Base-by-base conservation (phyloP, 2,113 vertebrate genomes). In the Pterocles orientalis region DNA sequence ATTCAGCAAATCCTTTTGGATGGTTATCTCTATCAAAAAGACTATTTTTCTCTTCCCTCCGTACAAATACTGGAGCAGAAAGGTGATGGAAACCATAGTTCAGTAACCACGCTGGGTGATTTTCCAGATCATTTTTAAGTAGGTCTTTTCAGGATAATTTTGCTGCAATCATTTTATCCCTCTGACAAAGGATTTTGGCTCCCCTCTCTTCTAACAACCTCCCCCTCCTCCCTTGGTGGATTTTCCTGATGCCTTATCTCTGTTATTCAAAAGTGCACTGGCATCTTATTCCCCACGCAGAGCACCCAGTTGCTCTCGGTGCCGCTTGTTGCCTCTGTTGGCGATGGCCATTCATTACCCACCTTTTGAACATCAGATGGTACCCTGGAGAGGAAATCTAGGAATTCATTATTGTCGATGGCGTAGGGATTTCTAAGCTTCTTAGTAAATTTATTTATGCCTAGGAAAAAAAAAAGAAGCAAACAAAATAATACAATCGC, bases 291-390 rank as follows among this genome's bases (percentile, higher is more conserved):
- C 61, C 47, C 94, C 64, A 31, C 77, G 75, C 45, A 21, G 54
- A 43, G 51, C 61, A 71, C 89, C 89, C 58, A 91, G 71, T 65
- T 3, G 51, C 66, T 90, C 85, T 68, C 73, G 56, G 66, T 16
- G 66, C 13, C 3, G 43, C 71, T 29, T 9, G 17, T 39, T 81
- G 79, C 41, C 90, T 94, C 91, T 11, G 72, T 20, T 78, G 96
- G 92, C 33, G 3, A 62, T 58, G 83, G 68, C 51, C 69, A 48
- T 73, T 95, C 96, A 95, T 97, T 95, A 97, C 98, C 64, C 98
- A 99, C 99, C 99, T 99, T 99, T 98, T 99, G 99, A 98, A 99
- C 98, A 98, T 99, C 99, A 90, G 99, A 99, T 54, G 99, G 99
- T 88, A 99, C 98, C 98, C 99, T 99, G 98, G 99, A 98, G 98